Percentiles rank a stretch among this genome's conserved stretches.
Conservation (phyloP, 2,888 invertebrate species). For the Eumacrocentrus americanus region DNA sequence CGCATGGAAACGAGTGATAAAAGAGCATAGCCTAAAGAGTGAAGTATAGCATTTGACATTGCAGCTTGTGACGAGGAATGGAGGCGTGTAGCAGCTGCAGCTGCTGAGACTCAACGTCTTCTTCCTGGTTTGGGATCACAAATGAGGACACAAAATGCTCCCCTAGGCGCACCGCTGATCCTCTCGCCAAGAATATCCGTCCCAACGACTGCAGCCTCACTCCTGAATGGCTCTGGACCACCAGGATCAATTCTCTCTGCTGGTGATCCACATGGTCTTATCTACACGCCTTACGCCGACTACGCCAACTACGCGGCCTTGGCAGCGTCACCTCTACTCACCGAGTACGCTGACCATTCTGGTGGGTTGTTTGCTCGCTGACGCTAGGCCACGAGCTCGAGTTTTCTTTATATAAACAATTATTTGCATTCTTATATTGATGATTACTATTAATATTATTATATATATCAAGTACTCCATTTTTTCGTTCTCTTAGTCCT, state of each 20-base stretch:
- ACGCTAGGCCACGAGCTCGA: constrained; percentile 65
- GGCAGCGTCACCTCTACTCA: constrained; percentile 78
- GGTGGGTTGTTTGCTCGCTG: constrained; percentile 93
- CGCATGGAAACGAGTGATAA: not conserved
- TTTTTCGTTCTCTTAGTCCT: constrained; percentile 14
- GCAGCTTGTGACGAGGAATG: constrained; percentile 85
- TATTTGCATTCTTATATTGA: constrained; percentile 20
- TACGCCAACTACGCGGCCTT: constrained; percentile 91
- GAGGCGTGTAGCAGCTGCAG: constrained; percentile 81
- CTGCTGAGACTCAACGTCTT: constrained; percentile 81
- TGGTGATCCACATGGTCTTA: constrained; percentile 80
- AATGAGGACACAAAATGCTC: constrained; percentile 72
- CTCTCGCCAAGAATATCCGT: constrained; percentile 89
- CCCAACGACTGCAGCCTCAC: constrained; percentile 75
- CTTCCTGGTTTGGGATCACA: constrained; percentile 72
- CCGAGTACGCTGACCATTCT: constrained; percentile 91
- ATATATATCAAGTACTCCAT: not conserved
- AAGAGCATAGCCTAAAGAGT: constrained; percentile 54
- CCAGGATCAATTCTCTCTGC: constrained; percentile 72
- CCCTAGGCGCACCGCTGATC: constrained; percentile 90
- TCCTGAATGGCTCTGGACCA: constrained; percentile 67
- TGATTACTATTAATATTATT: not conserved
- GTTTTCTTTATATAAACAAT: constrained; percentile 34
- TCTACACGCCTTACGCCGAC: constrained; percentile 88
- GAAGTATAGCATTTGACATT: constrained; percentile 61